phyloP scores from a whole-genome alignment of 1,140 invertebrate species.

The Arctopsyche grandis region DNA sequence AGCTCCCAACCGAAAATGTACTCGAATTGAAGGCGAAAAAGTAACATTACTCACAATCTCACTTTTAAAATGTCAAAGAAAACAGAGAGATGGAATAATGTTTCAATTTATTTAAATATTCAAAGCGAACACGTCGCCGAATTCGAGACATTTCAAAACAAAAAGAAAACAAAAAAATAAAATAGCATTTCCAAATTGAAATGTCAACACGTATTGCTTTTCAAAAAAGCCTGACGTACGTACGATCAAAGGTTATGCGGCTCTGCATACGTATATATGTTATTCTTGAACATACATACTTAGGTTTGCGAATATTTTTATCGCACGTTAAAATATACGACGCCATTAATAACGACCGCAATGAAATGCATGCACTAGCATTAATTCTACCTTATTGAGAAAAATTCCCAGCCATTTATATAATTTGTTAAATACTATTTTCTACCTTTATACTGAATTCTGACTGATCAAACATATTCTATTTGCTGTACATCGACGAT shows the following conservation, averaged over 20 bases:
- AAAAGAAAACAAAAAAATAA: background rate
- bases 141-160: background rate
- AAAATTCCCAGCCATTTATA: background rate
- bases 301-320: conserved; percentile 15
- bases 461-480: no score
- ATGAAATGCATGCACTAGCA: background rate
- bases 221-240: background rate
- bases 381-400: conserved; percentile 7
- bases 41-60: background rate
- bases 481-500: no score
- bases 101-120: background rate
- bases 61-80: background rate
- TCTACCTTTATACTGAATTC: no score
- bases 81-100: background rate
- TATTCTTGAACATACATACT: background rate
- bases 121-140: background rate
- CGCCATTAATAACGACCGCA: conserved; percentile 1
- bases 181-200: background rate
- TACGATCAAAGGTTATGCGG: background rate
- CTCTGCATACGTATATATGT: background rate
- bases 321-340: background rate
- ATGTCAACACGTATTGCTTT: background rate
- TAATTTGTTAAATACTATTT: no score
- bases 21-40: no score
- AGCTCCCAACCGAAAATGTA: background rate